These are phyloP conservation scores for Candidula unifasciata DNA, from an alignment of 2,888 invertebrate species.

Conservation along the genomic window DNA sequence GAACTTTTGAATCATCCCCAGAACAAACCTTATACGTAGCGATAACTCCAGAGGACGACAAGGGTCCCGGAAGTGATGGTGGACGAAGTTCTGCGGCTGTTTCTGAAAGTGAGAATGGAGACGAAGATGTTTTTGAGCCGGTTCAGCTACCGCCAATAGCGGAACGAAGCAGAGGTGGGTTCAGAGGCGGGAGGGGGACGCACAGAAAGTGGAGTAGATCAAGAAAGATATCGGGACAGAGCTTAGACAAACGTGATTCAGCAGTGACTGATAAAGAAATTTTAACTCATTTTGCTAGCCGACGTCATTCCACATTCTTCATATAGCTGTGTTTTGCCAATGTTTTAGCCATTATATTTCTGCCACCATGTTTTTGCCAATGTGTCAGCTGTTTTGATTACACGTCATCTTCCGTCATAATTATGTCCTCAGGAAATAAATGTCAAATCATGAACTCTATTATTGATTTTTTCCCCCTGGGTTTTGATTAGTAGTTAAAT, in stretches of 20 bases:
- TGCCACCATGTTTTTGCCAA: not conserved
- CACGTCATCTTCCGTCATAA: not conserved
- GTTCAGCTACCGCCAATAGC: constrained; percentile 18
- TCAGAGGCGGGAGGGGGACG: constrained; percentile 50
- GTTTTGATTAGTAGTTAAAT: too few species aligned
- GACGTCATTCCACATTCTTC: constrained; percentile 71
- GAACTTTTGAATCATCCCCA: constrained; percentile 45
- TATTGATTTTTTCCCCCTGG: too few species aligned
- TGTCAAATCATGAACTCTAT: not conserved
- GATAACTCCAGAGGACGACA: constrained; percentile 39
- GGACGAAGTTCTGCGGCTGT: constrained; percentile 18
- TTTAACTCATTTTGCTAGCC: constrained; percentile 63
- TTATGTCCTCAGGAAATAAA: not conserved
- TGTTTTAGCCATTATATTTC: too few species aligned
- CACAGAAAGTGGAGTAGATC: constrained; percentile 54
- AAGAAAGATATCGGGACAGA: constrained; percentile 45
- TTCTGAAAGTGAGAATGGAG: constrained; percentile 47
- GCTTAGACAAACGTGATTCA: constrained; percentile 52
- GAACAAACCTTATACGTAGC: constrained; percentile 48
- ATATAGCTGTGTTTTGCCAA: constrained; percentile 42
- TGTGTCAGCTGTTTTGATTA: not conserved
- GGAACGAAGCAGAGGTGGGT: constrained; percentile 49
- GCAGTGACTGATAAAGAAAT: constrained; percentile 69
- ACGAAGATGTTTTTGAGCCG: constrained; percentile 45
- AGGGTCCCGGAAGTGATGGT: constrained; percentile 26